Evolutionary conservation across 2,113 vertebrate species (phyloP).

Genomic region (rabbit (Oryctolagus cuniculus)): DNA sequence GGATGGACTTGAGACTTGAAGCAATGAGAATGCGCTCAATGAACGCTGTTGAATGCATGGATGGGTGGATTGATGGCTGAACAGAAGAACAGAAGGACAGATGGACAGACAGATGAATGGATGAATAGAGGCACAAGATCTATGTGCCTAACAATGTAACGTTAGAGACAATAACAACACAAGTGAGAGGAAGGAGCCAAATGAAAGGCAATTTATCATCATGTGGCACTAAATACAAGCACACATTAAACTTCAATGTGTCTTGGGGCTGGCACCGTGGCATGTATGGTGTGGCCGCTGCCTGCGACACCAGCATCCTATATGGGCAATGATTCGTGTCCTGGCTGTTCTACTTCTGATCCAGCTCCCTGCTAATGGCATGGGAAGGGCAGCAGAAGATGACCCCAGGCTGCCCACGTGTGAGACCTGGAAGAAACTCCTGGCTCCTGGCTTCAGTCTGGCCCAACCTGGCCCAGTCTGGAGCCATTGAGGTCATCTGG

Average conservation of each 20-base stretch:
- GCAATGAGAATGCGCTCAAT: not conserved
- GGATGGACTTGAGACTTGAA: not conserved
- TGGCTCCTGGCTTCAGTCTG: no score
- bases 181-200: not conserved
- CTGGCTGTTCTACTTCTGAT: no score
- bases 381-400: no score
- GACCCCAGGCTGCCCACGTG: no score
- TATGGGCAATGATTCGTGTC: no score
- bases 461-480: no score
- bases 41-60: not conserved
- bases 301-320: no score
- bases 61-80: not conserved
- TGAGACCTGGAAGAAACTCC: no score
- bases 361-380: no score
- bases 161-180: not conserved
- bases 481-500: no score
- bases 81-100: no score
- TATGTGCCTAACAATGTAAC: not conserved
- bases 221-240: not conserved
- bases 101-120: not conserved
- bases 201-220: not conserved
- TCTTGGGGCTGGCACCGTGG: not conserved
- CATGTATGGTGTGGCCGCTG: no score
- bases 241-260: not conserved
- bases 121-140: not conserved